Conservation (phyloP, 2,888 invertebrate species). For the Caenorhabditis imperialis region DNA sequence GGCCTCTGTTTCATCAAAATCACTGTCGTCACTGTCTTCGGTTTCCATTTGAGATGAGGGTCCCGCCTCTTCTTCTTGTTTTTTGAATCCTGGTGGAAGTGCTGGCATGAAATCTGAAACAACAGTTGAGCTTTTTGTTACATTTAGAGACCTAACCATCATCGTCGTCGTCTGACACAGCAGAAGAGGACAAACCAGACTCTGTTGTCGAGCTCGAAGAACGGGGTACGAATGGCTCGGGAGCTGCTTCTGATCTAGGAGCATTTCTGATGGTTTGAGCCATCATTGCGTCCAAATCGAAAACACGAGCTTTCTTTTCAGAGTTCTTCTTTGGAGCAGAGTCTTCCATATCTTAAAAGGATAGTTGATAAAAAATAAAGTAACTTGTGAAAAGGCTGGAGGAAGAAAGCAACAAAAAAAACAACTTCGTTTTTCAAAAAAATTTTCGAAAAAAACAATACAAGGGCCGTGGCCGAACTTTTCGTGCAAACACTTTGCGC, state of each 20-base stretch:
- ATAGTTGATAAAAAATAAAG: neutral
- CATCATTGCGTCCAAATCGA: conserved; percentile 71
- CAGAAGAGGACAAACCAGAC: conserved; percentile 19
- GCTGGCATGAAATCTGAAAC: conserved; percentile 69
- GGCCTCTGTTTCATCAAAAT: conserved; percentile 63
- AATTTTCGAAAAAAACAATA: neutral
- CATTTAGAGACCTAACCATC: conserved; percentile 41
- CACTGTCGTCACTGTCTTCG: conserved; percentile 77
- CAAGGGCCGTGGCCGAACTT: conserved; percentile 27
- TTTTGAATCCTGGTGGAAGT: conserved; percentile 74
- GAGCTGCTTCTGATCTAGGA: conserved; percentile 38
- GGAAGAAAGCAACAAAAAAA: neutral
- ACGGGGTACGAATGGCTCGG: neutral
- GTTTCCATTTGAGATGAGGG: conserved; percentile 57
- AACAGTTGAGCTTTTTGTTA: conserved; percentile 2
- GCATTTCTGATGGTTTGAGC: conserved; percentile 59
- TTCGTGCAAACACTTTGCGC: neutral
- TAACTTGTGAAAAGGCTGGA: neutral
- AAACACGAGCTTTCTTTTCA: conserved; percentile 69
- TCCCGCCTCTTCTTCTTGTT: conserved; percentile 41
- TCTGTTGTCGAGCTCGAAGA: neutral
- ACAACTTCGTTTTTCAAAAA: neutral
- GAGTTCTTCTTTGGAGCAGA: conserved; percentile 50
- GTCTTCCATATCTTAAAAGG: conserved; percentile 14
- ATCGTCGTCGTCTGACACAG: conserved; percentile 51